Conservation (phyloP, 2,113 vertebrate species). For the Leucopsar rothschildi region DNA sequence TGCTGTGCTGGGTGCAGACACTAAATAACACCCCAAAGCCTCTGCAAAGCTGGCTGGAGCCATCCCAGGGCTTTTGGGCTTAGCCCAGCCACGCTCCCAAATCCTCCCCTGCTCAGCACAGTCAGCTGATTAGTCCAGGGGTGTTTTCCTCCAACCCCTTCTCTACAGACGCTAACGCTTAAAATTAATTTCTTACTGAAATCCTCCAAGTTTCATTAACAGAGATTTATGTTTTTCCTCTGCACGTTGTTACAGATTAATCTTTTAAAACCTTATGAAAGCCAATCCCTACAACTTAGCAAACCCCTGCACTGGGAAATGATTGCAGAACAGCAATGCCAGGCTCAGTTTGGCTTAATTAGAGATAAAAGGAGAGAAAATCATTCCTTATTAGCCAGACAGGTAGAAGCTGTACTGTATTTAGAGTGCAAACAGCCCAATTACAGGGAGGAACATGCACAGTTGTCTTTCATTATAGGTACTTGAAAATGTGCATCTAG, state of each 20-base stretch:
- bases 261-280: not conserved
- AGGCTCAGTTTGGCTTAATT: slow-evolving; percentile 29
- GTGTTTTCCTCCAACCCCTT: not conserved
- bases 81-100: rapidly evolving
- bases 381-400: slow-evolving; percentile 36
- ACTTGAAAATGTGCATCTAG: not conserved
- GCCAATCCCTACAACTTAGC: not conserved
- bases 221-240: not conserved
- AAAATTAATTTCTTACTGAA: not conserved
- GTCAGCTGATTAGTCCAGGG: not conserved
- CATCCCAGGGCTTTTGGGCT: not conserved
- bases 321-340: not conserved
- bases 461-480: slow-evolving; percentile 8
- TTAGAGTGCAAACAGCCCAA: slow-evolving; percentile 23
- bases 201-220: not conserved
- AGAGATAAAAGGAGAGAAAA: slow-evolving; percentile 40
- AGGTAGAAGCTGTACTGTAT: slow-evolving; percentile 17
- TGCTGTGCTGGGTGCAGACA: not conserved
- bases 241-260: not conserved
- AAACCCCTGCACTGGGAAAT: not conserved
- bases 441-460: not conserved
- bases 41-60: not conserved
- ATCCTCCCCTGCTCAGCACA: not conserved
- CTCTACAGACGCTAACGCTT: not conserved
- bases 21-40: not conserved